phyloP scores from a whole-genome alignment of 2,888 invertebrate species.

The Hirtodrosophila trivittata region DNA sequence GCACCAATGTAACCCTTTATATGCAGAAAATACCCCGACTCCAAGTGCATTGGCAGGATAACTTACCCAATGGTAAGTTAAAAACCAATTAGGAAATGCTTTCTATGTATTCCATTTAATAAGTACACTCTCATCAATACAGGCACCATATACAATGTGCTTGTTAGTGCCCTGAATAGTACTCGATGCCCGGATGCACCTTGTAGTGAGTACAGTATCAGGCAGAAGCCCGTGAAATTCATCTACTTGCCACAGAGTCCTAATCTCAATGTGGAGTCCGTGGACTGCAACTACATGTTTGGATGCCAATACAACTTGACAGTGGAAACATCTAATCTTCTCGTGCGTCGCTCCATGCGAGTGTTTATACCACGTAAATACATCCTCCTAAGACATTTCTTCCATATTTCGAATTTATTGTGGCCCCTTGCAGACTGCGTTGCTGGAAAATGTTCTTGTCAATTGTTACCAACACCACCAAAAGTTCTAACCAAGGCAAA shows the following conservation, averaged over 20 bases:
- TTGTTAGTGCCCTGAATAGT: constrained; percentile 72
- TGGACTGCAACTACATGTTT: constrained; percentile 80
- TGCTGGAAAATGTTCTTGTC: constrained; percentile 75
- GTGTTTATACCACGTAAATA: constrained; percentile 78
- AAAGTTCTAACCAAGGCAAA: constrained; percentile 57
- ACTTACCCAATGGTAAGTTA: constrained; percentile 70
- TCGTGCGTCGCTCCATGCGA: constrained; percentile 52
- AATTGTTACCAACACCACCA: constrained; percentile 64
- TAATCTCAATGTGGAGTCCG: constrained; percentile 64
- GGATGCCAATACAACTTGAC: constrained; percentile 80
- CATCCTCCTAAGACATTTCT: too few relatives aligned
- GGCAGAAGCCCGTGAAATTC: constrained; percentile 49
- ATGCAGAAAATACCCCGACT: constrained; percentile 69
- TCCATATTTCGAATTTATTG: too few relatives aligned
- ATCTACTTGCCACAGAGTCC: constrained; percentile 70
- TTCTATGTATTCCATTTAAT: too few relatives aligned
- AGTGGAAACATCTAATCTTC: constrained; percentile 77
- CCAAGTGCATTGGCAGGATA: constrained; percentile 80
- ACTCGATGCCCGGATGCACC: constrained; percentile 73
- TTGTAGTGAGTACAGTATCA: constrained; percentile 74
- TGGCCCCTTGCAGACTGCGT: constrained; percentile 71
- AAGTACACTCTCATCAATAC: too few relatives aligned
- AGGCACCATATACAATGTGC: constrained; percentile 78
- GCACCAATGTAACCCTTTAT: constrained; percentile 60
- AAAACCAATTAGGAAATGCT: too few relatives aligned